Evolutionary conservation across 2,888 invertebrate species (phyloP), one percentile per base, ranked within the genome.

Genomic region (Sphaeridia pumilis): DNA sequence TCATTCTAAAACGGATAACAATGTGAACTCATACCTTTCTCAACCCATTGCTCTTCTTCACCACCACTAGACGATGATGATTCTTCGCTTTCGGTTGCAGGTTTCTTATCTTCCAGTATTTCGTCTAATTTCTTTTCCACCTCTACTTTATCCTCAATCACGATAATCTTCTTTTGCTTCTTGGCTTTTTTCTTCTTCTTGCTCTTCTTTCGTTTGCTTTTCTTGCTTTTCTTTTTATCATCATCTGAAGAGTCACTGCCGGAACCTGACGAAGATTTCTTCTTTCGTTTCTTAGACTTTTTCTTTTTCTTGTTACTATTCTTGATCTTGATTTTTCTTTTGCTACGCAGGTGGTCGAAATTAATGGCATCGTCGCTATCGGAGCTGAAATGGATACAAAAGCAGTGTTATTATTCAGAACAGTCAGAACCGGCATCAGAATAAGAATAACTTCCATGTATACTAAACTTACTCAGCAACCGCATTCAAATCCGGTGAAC

Each of bases 21-120:
- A 3, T 26, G 5, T n/a, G 34, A 31, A 46, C n/a, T 47, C 20
- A 12, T 41, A 61, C 59, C 43, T 53, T 62, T 64, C 31, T 64
- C 64, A 3, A 62, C 57, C 64, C 64, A 64, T 31, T 57, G 34
- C 31, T 56, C 61, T 27, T 58, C 60, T 4, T 54, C 55, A 4
- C 35, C 45, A 7, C 43, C 47, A 27, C 36, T 35, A 22, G 26
- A 25, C 3, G 22, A 31, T 17, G 5, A 38, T 14, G 7, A 14
- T 12, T 5, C 5, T 38, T 38, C 38, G 7, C 12, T 14, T n/a
- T 51, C 55, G 4, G n/a, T 47, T n/a, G 53, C 45, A 12, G 28
- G 21, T 14, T 46, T 42, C 52, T 47, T 49, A 17, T 34, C 47
- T 53, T 17, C 56, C 47, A 49, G 49, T 27, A 64, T 61, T 17